A percentile compares a stretch with the other conserved stretches of the same genome.
These are phyloP conservation scores for Eulemur coronatus DNA, from an alignment of 2,797 vertebrate genomes.

Conservation along the genomic window DNA sequence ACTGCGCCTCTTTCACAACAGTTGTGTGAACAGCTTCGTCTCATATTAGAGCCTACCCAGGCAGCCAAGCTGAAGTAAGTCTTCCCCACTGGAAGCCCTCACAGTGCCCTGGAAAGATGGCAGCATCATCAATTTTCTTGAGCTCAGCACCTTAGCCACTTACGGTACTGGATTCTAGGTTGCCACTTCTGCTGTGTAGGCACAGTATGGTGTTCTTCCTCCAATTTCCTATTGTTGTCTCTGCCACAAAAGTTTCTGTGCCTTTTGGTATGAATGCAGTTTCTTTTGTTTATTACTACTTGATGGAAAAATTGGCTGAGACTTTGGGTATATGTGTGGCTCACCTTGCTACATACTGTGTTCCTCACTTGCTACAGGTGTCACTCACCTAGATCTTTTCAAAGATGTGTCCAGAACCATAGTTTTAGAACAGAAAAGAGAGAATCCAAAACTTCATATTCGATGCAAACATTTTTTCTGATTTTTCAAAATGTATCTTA, in stretches of 20 bases:
- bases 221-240: background rate
- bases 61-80: slow-evolving; percentile 96
- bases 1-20: slow-evolving; percentile 96
- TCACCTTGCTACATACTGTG: background rate
- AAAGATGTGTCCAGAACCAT: background rate
- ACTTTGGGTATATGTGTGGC: background rate
- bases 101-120: background rate
- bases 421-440: background rate
- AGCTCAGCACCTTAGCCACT: background rate
- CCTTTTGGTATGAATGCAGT: background rate
- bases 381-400: background rate
- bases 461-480: background rate
- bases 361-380: background rate
- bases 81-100: background rate
- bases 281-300: background rate
- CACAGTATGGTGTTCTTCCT: background rate
- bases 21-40: slow-evolving; percentile 96
- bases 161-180: background rate
- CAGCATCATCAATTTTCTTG: too few relatives aligned
- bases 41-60: slow-evolving; percentile 96
- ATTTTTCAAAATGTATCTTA: background rate
- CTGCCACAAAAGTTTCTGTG: background rate
- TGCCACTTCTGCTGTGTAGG: background rate
- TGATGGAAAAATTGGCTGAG: background rate
- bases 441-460: background rate